phyloP scores from a whole-genome alignment of 2,113 vertebrate species.

The Scytalopus superciliaris region DNA sequence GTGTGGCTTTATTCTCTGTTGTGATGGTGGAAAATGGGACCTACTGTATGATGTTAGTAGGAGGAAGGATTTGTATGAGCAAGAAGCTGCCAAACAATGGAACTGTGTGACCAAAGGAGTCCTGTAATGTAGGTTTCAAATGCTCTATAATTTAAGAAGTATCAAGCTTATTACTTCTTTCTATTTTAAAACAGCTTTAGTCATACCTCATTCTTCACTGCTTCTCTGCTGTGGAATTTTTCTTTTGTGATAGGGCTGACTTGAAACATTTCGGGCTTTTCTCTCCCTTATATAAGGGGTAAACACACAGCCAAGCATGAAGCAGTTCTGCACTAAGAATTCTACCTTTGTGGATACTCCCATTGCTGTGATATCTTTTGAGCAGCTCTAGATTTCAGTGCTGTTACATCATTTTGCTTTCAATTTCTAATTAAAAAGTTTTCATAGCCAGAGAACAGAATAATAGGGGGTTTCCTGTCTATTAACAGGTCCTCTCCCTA shows the following conservation, averaged over 20 bases:
- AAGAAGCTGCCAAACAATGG: not conserved
- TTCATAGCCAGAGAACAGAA: not conserved
- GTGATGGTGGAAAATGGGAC: not conserved
- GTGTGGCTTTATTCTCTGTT: not conserved
- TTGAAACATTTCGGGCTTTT: not conserved
- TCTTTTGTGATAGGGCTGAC: not conserved
- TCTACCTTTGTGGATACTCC: not conserved
- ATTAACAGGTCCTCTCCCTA: no score
- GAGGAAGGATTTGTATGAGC: not conserved
- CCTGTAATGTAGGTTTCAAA: not conserved
- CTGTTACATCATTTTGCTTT: not conserved
- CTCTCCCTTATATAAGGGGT: not conserved
- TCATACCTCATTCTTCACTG: not conserved
- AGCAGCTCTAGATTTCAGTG: not conserved
- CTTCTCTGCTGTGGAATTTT: not conserved
- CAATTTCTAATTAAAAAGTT: not conserved
- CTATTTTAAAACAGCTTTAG: not conserved
- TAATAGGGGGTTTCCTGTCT: not conserved
- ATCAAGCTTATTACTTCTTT: not conserved
- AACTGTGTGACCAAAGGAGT: not conserved
- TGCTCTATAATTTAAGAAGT: not conserved
- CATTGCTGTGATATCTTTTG: not conserved
- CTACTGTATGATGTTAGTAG: not conserved
- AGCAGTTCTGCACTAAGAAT: not conserved
- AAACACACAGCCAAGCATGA: not conserved